These are phyloP conservation scores for Xiphorhynchus elegans DNA, from an alignment of 2,113 vertebrate species.

Conservation along the genomic window DNA sequence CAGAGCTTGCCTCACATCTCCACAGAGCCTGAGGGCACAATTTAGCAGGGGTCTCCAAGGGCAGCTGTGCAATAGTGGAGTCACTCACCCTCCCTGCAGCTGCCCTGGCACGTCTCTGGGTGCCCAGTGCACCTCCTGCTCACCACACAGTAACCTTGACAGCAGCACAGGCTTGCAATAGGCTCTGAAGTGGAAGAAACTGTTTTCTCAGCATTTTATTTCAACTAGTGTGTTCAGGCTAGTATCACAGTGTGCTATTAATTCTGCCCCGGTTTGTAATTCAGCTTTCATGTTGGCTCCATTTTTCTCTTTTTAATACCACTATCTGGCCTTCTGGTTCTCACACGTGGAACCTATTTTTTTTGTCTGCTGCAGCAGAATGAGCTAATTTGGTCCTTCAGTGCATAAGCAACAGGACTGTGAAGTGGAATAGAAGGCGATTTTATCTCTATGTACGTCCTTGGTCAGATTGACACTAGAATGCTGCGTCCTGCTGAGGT, in stretches of 20 bases:
- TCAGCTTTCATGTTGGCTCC: conserved; percentile 25
- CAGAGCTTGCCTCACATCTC: neutral
- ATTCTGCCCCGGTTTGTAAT: conserved; percentile 23
- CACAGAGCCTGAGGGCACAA: neutral
- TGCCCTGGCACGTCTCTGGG: neutral
- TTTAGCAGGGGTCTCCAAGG: neutral
- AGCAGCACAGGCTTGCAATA: neutral
- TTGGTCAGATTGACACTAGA: conserved; percentile 31
- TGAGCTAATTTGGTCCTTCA: conserved; percentile 53
- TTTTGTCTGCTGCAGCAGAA: conserved; percentile 30
- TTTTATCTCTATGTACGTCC: conserved; percentile 18
- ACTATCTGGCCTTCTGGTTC: conserved; percentile 5
- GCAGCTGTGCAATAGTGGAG: rapidly evolving
- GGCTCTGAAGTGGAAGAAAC: conserved; percentile 14
- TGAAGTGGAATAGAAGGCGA: neutral
- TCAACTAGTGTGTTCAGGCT: conserved; percentile 11
- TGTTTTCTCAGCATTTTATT: conserved; percentile 52
- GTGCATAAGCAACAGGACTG: conserved; percentile 31
- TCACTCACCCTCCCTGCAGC: rapidly evolving
- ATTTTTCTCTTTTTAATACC: conserved; percentile 61
- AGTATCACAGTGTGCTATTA: conserved; percentile 38
- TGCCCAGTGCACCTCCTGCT: rapidly evolving
- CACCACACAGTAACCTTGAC: neutral
- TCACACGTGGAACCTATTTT: conserved; percentile 13
- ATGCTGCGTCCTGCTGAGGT: conserved; percentile 40